Evolutionary conservation across 1,140 invertebrate genomes (phyloP), one percentile per base, ranked within the genome.

Genomic region (Drosophila hydei): DNA sequence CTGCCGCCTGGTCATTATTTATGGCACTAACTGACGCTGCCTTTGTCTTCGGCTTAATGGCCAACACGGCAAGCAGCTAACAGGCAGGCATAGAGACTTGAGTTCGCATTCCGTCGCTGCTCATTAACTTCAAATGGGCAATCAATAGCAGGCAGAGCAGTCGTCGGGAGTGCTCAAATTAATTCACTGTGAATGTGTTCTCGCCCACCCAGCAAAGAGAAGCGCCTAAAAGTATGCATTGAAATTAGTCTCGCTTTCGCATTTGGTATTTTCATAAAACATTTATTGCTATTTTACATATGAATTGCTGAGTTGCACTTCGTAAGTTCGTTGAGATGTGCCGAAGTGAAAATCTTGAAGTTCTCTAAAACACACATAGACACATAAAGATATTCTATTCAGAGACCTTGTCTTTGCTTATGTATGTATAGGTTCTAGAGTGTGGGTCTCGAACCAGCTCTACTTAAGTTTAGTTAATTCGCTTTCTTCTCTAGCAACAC

Each of bases 101-200:
- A 21, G 14, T 23, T 23, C 4, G 16, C 48, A 63, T 78, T 77
- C 19, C 72, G 71, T 62, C 18, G 36, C 62, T 42, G 40, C 59
- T 65, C 72, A 84, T 84, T 73, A 76, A 67, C 61, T 55, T 58
- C 8, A 59, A 72, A 51, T 64, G 79, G 72, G n/a, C 40, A 42
- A 42, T 58, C 61, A 59, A 54, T 48, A 25, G n/a, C 60, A 59
- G 48, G 14, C 16, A 5, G 11, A 9, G 9, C 19, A 12, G 18
- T 36, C 27, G 50, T 40, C 9, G 7, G 2, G 36, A 40, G 33
- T 56, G 9, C 18, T 19, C 25, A 1, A 14, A 68, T 30, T 30
- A 21, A 30, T 50, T 16, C 12, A 38, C 3, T 14, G 12, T 0
- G 23, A 64, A 47, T 62, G 16, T 27, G n/a, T 27, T 50, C n/a